phyloP scores from a whole-genome alignment of 2,113 vertebrate genomes.

The Tragelaphus imberbis region DNA sequence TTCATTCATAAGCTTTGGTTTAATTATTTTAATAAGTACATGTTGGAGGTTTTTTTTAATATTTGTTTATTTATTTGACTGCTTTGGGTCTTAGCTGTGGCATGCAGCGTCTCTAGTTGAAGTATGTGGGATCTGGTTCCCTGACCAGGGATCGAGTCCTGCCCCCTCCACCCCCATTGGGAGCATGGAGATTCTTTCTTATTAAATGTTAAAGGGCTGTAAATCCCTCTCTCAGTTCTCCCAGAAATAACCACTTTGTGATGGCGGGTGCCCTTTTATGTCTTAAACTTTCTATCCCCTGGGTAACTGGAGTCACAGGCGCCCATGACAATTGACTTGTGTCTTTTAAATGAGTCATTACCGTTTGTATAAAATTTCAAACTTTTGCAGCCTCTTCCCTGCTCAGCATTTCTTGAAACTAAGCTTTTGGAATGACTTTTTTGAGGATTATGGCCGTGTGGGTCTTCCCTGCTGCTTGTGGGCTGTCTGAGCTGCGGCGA shows the following conservation, averaged over 20 bases:
- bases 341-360: background rate
- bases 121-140: background rate
- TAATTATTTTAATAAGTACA: background rate
- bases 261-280: background rate
- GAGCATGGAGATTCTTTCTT: background rate
- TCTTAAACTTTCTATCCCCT: background rate
- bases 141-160: background rate
- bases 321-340: background rate
- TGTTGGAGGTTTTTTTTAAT: background rate
- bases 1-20: background rate
- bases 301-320: background rate
- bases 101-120: background rate
- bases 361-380: background rate
- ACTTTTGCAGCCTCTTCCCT: background rate
- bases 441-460: background rate
- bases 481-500: background rate
- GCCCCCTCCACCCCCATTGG: fast-evolving
- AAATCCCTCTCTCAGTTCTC: background rate
- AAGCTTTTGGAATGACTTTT: background rate
- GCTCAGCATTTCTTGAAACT: background rate
- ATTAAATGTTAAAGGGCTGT: background rate
- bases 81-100: background rate
- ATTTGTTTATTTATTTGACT: background rate
- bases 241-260: background rate
- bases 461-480: background rate